Evolutionary conservation across 2,888 invertebrate genomes (phyloP).

Genomic region (Stenolophus ochropezus): DNA sequence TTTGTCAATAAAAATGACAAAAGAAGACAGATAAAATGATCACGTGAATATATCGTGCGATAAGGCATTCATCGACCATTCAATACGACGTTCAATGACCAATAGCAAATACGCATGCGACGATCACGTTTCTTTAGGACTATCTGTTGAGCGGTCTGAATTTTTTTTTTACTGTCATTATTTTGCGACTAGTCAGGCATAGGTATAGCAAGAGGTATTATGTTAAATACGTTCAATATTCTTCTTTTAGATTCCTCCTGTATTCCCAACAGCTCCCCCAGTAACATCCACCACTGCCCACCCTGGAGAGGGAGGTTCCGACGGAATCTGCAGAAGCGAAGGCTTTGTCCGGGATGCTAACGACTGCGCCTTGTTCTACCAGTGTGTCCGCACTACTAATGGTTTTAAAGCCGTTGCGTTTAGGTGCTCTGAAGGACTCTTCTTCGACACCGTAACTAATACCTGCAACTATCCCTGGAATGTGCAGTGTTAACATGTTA

Average conservation of each 20-base stretch:
- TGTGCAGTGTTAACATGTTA: neutral
- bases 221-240: too few relatives aligned
- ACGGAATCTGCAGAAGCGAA: neutral
- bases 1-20: too few relatives aligned
- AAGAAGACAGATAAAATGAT: too few relatives aligned
- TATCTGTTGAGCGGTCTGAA: too few relatives aligned
- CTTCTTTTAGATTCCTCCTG: neutral
- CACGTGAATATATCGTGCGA: too few relatives aligned
- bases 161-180: too few relatives aligned
- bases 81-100: too few relatives aligned
- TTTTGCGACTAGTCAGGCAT: too few relatives aligned
- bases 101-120: too few relatives aligned
- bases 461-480: neutral
- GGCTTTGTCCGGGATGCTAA: neutral
- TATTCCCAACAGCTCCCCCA: neutral
- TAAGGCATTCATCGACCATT: too few relatives aligned
- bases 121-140: too few relatives aligned
- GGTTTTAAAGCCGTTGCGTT: constrained; percentile 2
- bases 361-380: constrained; percentile 5
- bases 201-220: too few relatives aligned
- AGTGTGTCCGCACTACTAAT: neutral
- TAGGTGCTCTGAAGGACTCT: neutral
- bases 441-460: neutral
- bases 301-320: neutral
- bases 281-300: neutral